These are phyloP conservation scores for Acronicta alni DNA, from an alignment of 2,888 invertebrate genomes.

Conservation along the genomic window DNA sequence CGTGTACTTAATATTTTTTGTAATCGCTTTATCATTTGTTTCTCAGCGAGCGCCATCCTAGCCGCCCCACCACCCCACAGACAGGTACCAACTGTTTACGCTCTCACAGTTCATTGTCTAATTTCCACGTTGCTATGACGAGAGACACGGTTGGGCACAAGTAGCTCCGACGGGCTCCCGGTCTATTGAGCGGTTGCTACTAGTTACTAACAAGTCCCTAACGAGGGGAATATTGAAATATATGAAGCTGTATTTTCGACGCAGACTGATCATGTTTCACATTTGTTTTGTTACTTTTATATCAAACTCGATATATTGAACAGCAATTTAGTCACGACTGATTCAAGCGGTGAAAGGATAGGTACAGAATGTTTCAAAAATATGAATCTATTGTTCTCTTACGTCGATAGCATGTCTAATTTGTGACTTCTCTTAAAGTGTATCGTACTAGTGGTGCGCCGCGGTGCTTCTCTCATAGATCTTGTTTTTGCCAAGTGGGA, in stretches of 20 bases:
- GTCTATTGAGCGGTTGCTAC: slow-evolving; percentile 41
- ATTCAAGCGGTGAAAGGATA: slow-evolving; percentile 18
- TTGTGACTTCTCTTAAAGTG: not conserved
- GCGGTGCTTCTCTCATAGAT: too few relatives aligned
- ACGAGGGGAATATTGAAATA: slow-evolving; percentile 34
- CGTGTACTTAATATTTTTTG: slow-evolving; percentile 48
- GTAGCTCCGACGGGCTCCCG: slow-evolving; percentile 37
- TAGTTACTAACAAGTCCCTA: slow-evolving; percentile 35
- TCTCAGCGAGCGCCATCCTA: slow-evolving; percentile 44
- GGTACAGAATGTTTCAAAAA: slow-evolving; percentile 12
- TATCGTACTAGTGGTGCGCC: too few relatives aligned
- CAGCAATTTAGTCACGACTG: slow-evolving; percentile 11
- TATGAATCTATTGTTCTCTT: slow-evolving; percentile 1
- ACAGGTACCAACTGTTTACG: slow-evolving; percentile 57
- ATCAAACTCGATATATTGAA: slow-evolving; percentile 23
- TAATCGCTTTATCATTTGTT: slow-evolving; percentile 52
- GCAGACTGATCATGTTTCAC: slow-evolving; percentile 17
- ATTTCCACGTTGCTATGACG: slow-evolving; percentile 73
- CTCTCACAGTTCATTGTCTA: slow-evolving; percentile 65
- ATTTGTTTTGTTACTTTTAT: slow-evolving; percentile 31
- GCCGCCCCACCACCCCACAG: slow-evolving; percentile 33
- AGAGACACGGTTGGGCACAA: slow-evolving; percentile 61
- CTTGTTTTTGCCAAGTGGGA: too few relatives aligned
- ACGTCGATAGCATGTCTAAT: slow-evolving; percentile 1
- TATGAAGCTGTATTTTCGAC: slow-evolving; percentile 17